Evolutionary conservation across 1,140 invertebrate genomes (phyloP), one percentile per base, ranked within the genome.

Genomic region (Maconellicoccus hirsutus): DNA sequence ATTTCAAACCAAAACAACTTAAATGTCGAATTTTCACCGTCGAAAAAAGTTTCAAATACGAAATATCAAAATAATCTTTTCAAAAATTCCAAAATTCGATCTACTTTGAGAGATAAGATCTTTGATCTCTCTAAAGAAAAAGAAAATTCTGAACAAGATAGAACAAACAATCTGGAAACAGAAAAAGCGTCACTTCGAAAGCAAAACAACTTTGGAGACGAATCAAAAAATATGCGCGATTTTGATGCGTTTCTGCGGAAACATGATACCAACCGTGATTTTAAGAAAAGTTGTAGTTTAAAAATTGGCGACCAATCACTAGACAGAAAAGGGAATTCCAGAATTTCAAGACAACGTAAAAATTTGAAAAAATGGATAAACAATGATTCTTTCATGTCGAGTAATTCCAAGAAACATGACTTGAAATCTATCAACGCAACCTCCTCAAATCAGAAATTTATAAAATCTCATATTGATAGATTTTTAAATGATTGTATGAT

Each of bases 21-120:
- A 16, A 16, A 16, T 59, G 4, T 4, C 52, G 3, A 33, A 6
- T 33, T 12, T 6, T 52, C 42, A 52, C n/a, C 42, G 42, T 8
- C n/a, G 42, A 12, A 33, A 33, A 33, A 33, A 33, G 4, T 33
- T 33, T 6, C 6, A 52, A 52, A 8, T 3, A 23, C 61, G 3
- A 66, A 66, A 23, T 66, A 4, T 14, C 22, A 66, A 26, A 26
- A 26, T 23, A 26, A 66, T 16, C 25, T 66, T 14, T 66, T 66
- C 25, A 66, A 66, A 25, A 66, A 66, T 26, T 66, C 61, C 4
- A 66, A 66, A 66, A 10, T 66, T 23, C 61, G 61, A 22, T 26
- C 61, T 8, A 25, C 61, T 14, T 66, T 66, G 61, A 23, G 61
- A 25, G 19, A 66, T 66, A 26, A 66, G 25, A 66, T 66, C 8